Percentiles rank a stretch among this genome's conserved stretches.
Conservation (phyloP, 1,140 invertebrate species). For the Zaprionus vittiger region DNA sequence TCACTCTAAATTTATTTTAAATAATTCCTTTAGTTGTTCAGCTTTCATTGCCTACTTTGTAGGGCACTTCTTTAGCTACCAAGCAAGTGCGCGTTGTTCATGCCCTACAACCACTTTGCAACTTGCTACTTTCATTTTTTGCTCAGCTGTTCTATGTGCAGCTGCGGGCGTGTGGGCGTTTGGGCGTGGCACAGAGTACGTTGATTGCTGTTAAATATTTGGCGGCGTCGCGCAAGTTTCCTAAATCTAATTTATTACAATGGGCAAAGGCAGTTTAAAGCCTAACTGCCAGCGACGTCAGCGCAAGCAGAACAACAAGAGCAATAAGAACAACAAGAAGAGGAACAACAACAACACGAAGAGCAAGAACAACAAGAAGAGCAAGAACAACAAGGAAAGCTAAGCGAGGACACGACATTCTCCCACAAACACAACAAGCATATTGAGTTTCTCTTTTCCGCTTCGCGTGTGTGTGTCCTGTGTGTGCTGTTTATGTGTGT, state of each 20-base stretch:
- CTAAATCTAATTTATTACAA: conserved; percentile 79
- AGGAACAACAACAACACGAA: not conserved
- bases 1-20: not conserved
- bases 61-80: not conserved
- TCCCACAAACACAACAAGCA: conserved; percentile 34
- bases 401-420: conserved; percentile 12
- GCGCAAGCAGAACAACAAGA: conserved; percentile 9
- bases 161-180: conserved; percentile 9
- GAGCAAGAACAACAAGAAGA: conserved; percentile 1
- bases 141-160: not conserved
- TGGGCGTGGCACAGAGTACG: conserved; percentile 35
- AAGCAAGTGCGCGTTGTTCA: not conserved
- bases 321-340: not conserved
- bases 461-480: conserved; percentile 14
- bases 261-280: conserved; percentile 61
- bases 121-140: conserved; percentile 5
- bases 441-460: conserved; percentile 25
- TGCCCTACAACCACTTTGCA: not conserved
- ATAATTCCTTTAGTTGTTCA: not conserved
- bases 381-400: conserved; percentile 1
- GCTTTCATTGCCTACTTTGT: not conserved
- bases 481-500: too few relatives aligned
- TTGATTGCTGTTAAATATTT: conserved; percentile 81
- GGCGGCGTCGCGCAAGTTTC: conserved; percentile 65
- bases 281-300: conserved; percentile 44